Evolutionary conservation across 2,113 vertebrate species (phyloP), one percentile per base, ranked within the genome.

Genomic region (Percopsis transmontana): DNA sequence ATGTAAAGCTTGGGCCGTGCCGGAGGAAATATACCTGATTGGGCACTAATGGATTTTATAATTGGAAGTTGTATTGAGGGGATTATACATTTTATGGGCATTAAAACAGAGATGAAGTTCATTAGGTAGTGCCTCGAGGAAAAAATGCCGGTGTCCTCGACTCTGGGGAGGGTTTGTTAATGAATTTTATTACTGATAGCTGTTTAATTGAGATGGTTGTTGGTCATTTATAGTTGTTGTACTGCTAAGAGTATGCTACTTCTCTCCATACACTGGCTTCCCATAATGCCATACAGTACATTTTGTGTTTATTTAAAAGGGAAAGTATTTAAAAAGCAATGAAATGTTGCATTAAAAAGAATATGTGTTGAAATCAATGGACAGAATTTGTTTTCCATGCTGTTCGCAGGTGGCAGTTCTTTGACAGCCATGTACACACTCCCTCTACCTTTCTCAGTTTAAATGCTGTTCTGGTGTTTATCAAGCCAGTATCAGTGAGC

Each of bases 21-120:
- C 76, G 20, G 40, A 53, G 81, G 79, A 85, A 74, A 74, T 38
- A 59, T 56, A 21, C 64, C 15, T 48, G 48, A 74, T 45, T 63
- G 38, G 65, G 42, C 51, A 1, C 81, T 77, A 78, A 85, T 79
- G 81, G 76, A 83, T 87, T 61, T 80, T 78, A 74, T 79, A 72
- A 74, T 44, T 71, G 33, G 63, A 68, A 62, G 58, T 64, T 76
- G 73, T 68, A 70, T 51, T 68, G 58, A 71, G 77, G 63, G 74
- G 79, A 16, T 87, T 73, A 82, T 59, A 85, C 67, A 82, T 72
- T 87, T 83, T 85, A 79, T 73, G 66, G 65, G 38, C 58, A 66
- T 79, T 79, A 73, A 69, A 82, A 81, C 81, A 77, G 79, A 76
- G 77, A 77, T 81, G 72, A 85, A 89, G 87, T 85, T 89, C 87